Evolutionary conservation across 2,113 vertebrate species (phyloP).

Genomic region (Tachycineta bicolor): DNA sequence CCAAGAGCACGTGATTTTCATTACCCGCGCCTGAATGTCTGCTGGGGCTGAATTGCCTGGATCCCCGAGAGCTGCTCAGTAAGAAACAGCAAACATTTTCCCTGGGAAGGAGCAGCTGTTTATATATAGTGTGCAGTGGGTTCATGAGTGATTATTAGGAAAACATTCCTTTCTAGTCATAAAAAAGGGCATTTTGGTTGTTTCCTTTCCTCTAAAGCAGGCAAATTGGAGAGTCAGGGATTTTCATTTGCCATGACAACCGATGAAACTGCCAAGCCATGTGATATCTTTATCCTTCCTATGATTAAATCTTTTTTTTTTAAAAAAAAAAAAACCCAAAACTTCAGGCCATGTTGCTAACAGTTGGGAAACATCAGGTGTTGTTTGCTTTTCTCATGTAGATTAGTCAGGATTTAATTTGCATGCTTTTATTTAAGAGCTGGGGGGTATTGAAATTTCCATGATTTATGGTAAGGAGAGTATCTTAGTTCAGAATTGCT

Average conservation of each 20-base stretch:
- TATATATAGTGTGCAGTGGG: neutral
- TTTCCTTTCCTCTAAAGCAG: slow-evolving; percentile 1
- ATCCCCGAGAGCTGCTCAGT: neutral
- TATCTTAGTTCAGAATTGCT: neutral
- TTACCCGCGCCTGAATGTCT: neutral
- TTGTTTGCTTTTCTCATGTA: slow-evolving; percentile 50
- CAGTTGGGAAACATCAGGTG: slow-evolving; percentile 43
- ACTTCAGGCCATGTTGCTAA: neutral
- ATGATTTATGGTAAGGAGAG: neutral
- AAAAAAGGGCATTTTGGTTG: slow-evolving; percentile 18
- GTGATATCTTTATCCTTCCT: slow-evolving; percentile 27
- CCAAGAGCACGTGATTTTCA: slow-evolving; percentile 4
- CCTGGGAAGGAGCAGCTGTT: slow-evolving; percentile 22
- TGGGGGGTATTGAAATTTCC: neutral
- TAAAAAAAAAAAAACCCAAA: too few relatives aligned
- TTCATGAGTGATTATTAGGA: neutral
- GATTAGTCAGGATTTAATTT: slow-evolving; percentile 8
- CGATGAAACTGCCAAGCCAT: neutral
- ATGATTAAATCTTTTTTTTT: neutral
- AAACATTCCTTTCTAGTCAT: neutral
- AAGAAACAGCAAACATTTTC: neutral
- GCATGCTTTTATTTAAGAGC: slow-evolving; percentile 9
- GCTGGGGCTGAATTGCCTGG: neutral
- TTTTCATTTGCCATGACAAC: slow-evolving; percentile 68
- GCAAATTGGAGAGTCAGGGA: neutral